Evolutionary conservation across 1,140 invertebrate genomes (phyloP), one percentile per base, ranked within the genome.

Genomic region (Trachelipus rathkii): DNA sequence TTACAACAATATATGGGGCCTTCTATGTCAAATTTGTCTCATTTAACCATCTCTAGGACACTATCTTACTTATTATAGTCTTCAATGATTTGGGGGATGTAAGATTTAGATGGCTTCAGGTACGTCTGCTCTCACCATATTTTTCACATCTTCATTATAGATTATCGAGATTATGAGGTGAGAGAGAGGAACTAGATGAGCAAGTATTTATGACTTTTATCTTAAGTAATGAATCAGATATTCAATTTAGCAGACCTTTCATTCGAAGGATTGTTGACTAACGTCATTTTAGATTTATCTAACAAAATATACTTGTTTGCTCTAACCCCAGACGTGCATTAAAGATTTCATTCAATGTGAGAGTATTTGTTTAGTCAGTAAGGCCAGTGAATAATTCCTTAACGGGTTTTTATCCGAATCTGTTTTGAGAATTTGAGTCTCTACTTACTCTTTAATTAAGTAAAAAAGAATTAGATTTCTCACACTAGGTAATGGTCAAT

Each of bases 1-100:
- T 73, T 89, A 92, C 83, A 96, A 95, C 85, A 94, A 95, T 85
- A 93, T 96, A 86, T 91, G 91, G 88, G 88, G 88, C 23, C 88
- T 96, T 82, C 94, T 11, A 90, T 92, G 78, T 92, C 91, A 73
- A 89, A 92, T 46, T 90, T 95, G 73, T 95, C 93, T 83, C 88
- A 89, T 6, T 85, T 96, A n/a, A 76, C 88, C 88, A 69, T 92
- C 92, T 82, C 86, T 97, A 8, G 92, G 82, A 88, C 90, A 71
- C 86, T 97, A 96, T 86, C 87, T 95, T 75, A 94, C 92, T 10
- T 87, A 89, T 43, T 95, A 95, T 85, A 89, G 89, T 81, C 89
- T 96, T 76, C 87, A 88, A n/a, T 68, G 90, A 90, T 60, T 86
- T 93, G 8, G 89, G 91, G 60, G 89, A 92, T 78, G 86, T 94